phyloP scores from a whole-genome alignment of 2,888 invertebrate species.

The Drosophila basisetae region DNA sequence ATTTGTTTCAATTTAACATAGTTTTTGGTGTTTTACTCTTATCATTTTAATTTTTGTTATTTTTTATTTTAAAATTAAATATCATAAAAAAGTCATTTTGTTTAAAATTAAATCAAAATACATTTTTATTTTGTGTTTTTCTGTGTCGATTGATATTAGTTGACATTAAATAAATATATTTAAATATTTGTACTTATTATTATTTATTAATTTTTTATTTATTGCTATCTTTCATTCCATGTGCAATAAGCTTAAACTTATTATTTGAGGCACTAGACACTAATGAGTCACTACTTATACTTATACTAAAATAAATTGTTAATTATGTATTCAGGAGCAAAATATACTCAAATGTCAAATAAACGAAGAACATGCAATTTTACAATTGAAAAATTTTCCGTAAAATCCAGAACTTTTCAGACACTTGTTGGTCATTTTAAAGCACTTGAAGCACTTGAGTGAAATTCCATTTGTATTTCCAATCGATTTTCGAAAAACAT shows the following conservation, averaged over 20 bases:
- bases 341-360: not conserved
- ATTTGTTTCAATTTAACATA: no score
- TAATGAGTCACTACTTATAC: not conserved
- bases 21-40: no score
- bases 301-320: not conserved
- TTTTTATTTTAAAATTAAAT: no score
- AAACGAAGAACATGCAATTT: not conserved
- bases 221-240: no score
- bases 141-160: no score
- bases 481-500: slow-evolving; percentile 60
- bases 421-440: not conserved
- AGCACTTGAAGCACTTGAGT: slow-evolving; percentile 34
- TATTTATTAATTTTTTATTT: no score
- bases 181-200: no score
- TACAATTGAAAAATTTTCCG: not conserved
- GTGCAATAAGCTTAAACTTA: not conserved
- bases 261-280: not conserved
- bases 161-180: no score
- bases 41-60: no score
- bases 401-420: not conserved
- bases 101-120: no score
- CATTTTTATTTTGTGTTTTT: no score
- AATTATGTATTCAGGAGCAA: not conserved
- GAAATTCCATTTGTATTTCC: slow-evolving; percentile 3
- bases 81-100: no score